Evolutionary conservation across 92 coral and sea anemone species (phyloP), one percentile per base, ranked within the genome.

Genomic region (Meandrina meandrites): DNA sequence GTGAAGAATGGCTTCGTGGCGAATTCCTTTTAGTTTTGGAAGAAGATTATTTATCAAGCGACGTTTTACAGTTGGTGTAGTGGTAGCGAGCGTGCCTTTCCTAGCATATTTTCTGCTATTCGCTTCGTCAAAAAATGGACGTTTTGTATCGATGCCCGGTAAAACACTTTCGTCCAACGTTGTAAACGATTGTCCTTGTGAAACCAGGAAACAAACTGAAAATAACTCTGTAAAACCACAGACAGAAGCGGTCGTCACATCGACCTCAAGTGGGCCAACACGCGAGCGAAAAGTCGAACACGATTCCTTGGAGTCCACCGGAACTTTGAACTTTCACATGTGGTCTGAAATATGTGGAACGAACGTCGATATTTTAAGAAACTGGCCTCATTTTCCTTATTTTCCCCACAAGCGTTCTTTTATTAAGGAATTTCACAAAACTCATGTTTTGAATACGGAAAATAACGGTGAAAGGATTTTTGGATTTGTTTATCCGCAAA

Each of bases 351-450:
- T 84, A 24, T 76, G 75, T 76, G 82, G 75, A 51, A 56, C 4
- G 47, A 37, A 24, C 4, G 75, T 85, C 24, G 75, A 76, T 40
- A 16, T 27, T 37, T 32, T 85, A 17, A 31, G 76, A 47, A n/a
- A 76, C 27, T 57, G 60, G 66, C 82, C 88, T 12, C 82, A 37
- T 28, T 85, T 75, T 60, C 76, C 88, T 24, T n/a, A 22, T 27
- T 60, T 36, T 76, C 88, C 88, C 11, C 47, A 85, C 82, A 28
- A 54, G 82, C 74, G 81, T 40, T 75, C 66, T 13, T 64, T 75
- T 31, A 19, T 76, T 32, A 9, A 45, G 57, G 47, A 27, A n/a
- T 85, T 85, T 40, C 57, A 42, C 37, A 30, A n/a, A 18, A 47
- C 62, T 27, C 50, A 28, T 24, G 75, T 24, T 47, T 1, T 7